Conservation (phyloP, 2,797 vertebrate species). For the Moxostoma hubbsi region DNA sequence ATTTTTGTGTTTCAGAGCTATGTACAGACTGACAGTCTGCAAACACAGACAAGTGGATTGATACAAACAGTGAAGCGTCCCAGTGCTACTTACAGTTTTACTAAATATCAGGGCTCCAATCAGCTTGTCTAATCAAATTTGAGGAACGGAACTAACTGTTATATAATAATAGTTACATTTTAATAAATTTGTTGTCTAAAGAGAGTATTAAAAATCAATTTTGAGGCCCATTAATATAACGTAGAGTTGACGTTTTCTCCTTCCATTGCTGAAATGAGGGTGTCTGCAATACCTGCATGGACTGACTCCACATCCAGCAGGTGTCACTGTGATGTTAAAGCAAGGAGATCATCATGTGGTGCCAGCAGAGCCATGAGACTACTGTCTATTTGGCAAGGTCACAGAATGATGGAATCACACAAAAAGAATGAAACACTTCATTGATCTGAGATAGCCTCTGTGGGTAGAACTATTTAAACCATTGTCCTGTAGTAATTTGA, state of each 20-base stretch:
- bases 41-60: too few relatives aligned
- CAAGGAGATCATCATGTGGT: slow-evolving; percentile 58
- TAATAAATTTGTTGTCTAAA: neutral
- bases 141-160: too few relatives aligned
- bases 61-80: too few relatives aligned
- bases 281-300: neutral
- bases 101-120: too few relatives aligned
- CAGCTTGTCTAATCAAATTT: too few relatives aligned
- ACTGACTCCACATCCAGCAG: slow-evolving; percentile 64
- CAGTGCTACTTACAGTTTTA: too few relatives aligned
- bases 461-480: neutral
- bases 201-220: neutral
- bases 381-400: slow-evolving; percentile 72
- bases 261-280: neutral
- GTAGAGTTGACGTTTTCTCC: neutral
- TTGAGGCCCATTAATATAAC: neutral
- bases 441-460: slow-evolving; percentile 23
- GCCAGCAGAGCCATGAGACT: slow-evolving; percentile 55
- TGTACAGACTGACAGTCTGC: too few relatives aligned
- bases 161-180: neutral
- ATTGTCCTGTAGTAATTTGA: slow-evolving; percentile 11
- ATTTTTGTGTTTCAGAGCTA: too few relatives aligned
- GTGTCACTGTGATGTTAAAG: slow-evolving; percentile 74
- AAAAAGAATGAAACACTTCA: slow-evolving; percentile 71
- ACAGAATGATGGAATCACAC: slow-evolving; percentile 68